Evolutionary conservation across 2,797 vertebrate genomes (phyloP).

Genomic region (Sebastes vulpes): DNA sequence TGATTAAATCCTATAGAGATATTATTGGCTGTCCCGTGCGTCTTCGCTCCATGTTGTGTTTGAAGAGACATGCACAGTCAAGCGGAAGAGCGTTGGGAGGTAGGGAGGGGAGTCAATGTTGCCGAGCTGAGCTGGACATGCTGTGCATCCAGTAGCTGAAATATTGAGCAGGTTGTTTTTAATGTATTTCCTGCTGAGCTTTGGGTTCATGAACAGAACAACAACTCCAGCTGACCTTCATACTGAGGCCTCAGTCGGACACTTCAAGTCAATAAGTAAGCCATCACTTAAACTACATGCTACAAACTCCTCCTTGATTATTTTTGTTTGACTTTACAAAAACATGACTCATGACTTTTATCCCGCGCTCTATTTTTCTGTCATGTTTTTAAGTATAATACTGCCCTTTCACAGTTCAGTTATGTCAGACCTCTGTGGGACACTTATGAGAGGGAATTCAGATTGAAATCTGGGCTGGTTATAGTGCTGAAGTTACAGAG

Average conservation of each 20-base stretch:
- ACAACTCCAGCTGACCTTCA: background rate
- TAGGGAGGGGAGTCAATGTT: background rate
- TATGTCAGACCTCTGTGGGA: background rate
- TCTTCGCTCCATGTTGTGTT: background rate
- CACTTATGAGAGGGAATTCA: background rate
- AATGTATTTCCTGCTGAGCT: constrained; percentile 6
- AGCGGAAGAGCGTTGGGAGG: background rate
- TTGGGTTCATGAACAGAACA: background rate
- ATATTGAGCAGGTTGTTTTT: constrained; percentile 25
- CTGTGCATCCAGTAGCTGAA: constrained; percentile 6
- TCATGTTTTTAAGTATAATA: background rate
- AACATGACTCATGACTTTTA: background rate
- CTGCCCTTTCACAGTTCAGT: background rate
- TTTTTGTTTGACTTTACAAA: background rate
- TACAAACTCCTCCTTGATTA: background rate
- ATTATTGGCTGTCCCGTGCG: background rate
- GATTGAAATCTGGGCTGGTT: background rate
- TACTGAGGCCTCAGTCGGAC: background rate
- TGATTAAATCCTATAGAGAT: constrained; percentile 6
- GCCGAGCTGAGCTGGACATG: background rate
- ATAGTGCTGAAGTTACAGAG: background rate
- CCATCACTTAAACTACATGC: background rate
- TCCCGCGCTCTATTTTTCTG: background rate
- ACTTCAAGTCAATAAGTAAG: constrained; percentile 1
- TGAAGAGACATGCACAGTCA: background rate